phyloP scores from a whole-genome alignment of 2,113 vertebrate species.

The Mormyrus iriodes region DNA sequence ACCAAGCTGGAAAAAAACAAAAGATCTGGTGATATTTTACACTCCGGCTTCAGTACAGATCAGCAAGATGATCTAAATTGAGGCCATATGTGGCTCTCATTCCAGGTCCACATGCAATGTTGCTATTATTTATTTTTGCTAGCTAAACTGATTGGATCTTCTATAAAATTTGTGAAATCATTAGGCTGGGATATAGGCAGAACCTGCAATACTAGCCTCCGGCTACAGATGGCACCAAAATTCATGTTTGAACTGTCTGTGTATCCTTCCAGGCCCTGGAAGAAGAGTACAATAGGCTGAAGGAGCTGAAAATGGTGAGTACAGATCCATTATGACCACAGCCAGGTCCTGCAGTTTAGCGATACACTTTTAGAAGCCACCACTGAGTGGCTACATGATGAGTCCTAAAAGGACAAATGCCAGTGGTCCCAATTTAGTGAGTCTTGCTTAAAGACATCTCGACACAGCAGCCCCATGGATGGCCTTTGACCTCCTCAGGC shows the following conservation, averaged over 20 bases:
- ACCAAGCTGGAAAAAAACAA: neutral
- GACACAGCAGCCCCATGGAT: neutral
- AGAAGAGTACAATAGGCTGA: slow-evolving; percentile 77
- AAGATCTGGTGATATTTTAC: neutral
- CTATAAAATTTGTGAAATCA: neutral
- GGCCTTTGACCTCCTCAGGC: slow-evolving; percentile 51
- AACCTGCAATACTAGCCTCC: neutral
- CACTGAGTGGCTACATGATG: neutral
- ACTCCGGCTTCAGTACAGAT: neutral
- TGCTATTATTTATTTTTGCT: neutral
- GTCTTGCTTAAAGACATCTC: neutral
- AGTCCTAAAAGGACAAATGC: neutral
- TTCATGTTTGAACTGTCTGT: neutral
- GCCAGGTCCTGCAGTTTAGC: neutral
- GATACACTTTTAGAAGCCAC: too few relatives aligned
- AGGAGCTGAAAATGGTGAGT: slow-evolving; percentile 74
- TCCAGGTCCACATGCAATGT: neutral
- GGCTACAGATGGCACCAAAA: neutral
- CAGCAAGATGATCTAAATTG: neutral
- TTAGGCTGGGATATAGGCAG: neutral
- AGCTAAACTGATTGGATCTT: neutral
- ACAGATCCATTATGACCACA: neutral
- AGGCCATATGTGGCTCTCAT: neutral
- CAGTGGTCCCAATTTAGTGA: neutral
- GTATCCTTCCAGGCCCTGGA: slow-evolving; percentile 55